Base-by-base conservation (phyloP, 2,797 vertebrate genomes). In the Paguma larvata region DNA sequence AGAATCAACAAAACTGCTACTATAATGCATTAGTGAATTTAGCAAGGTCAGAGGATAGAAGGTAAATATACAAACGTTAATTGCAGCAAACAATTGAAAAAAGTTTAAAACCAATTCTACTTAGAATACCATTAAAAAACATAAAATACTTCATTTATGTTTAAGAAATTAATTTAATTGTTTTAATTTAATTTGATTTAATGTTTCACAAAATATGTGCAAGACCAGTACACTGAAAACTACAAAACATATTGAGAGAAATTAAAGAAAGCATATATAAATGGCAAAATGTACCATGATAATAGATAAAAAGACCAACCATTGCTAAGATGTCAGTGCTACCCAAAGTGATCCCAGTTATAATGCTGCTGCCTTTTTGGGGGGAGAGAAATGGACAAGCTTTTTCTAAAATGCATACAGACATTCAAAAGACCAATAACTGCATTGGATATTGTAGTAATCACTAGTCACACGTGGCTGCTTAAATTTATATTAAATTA, bases 241-340 rank as follows among this genome's bases (percentile, higher is more conserved):
- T 10, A 53, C 16, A 46, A 63, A 53, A 7, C 9, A 7, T 30
- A 67, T 10, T 5, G 27, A n/a, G 44, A 70, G 62, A 56, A 44
- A 77, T 12, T 23, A 62, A 38, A 62, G 77, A 44, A 4, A 34
- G 23, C 14, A 21, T 13, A 38, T 2, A 9, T 14, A 32, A 27
- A 19, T 30, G 7, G 48, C 67, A 23, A 67, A 25, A 44, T 1
- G 15, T 0, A 3, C 9, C 16, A 18, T 13, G 4, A 19, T 18
- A 25, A 21, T 0, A 19, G 44, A 10, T 5, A 15, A 34, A 46
- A 72, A 56, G 19, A 68, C 41, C 12, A 21, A 15, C 38, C 3
- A 12, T 0, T 3, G 15, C 30, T 13, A 15, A 16, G 41, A 46
- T 6, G 21, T 19, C 70, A n/a, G 0, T 41, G 44, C 59, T 41